Evolutionary conservation across 2,888 invertebrate genomes (phyloP).

Genomic region (Dasypogon diadema): DNA sequence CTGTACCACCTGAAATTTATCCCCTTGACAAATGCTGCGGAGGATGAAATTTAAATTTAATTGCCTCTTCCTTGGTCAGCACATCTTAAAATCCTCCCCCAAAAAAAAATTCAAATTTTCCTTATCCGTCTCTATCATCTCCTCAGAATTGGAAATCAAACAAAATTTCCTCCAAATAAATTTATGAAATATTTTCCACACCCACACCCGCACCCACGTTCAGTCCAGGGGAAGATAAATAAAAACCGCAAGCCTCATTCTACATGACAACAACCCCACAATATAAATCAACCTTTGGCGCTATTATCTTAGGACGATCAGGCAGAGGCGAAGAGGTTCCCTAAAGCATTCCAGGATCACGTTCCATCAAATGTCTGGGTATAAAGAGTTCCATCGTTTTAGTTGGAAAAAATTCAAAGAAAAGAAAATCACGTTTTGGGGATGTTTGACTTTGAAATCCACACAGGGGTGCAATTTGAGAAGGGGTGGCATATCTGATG

Average conservation of each 20-base stretch:
- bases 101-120: not conserved
- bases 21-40: no score
- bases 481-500: not conserved
- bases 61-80: not conserved
- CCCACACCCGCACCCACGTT: no score
- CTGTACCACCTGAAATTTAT: no score
- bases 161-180: not conserved
- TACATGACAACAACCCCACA: not conserved
- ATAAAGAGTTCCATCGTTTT: not conserved
- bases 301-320: constrained; percentile 19
- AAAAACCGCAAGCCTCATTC: constrained; percentile 5
- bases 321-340: not conserved
- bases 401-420: not conserved
- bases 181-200: constrained; percentile 25
- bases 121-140: not conserved
- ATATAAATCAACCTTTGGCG: constrained; percentile 34
- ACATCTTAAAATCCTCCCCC: not conserved
- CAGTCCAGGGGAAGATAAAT: not conserved
- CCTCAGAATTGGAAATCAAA: not conserved
- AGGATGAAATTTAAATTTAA: not conserved
- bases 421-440: not conserved
- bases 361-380: constrained; percentile 27
- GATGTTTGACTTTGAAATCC: constrained; percentile 15
- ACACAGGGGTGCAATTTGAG: constrained; percentile 3
- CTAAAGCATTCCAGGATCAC: constrained; percentile 10